Base-by-base conservation (phyloP, 64 coral and sea anemone genomes). In the Stichodactyla helianthus region DNA sequence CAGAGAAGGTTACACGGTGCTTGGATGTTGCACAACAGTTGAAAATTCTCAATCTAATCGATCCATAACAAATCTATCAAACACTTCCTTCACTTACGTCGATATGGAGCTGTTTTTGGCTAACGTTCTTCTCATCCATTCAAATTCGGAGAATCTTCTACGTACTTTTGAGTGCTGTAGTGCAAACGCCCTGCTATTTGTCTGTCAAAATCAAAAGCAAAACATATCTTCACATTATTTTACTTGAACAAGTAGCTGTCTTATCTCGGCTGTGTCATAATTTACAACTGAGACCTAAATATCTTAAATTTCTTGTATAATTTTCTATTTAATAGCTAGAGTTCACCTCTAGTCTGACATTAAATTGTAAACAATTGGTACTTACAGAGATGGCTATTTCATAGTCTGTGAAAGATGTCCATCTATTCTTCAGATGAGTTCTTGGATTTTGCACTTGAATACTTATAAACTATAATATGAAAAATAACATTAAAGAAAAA, bases 141-240 rank as follows among this genome's bases (percentile, higher is more conserved):
- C 83, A 84, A 84, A 55, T 51, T 84, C 83, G 20, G 83, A 84
- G 31, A 58, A 84, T 18, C 83, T 84, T 54, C 83, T 55, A 10
- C 83, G 83, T 62, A 84, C 83, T 53, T 11, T 60, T 58, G 83
- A 84, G 10, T 84, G 44, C 11, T 63, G 54, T 7, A 35, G 44
- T 7, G 53, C 55, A 84, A 84, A 84, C 14, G 54, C n/a, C 59
- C 15, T 84, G 56, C 55, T 84, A 19, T 60, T 84, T 17, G 83
- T 84, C 83, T 84, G 78, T 81, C 16, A 23, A 84, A 18, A 52
- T 6, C 6, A 57, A 54, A 54, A 35, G 50, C 1, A 53, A 51
- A 4, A 54, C 13, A 53, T 18, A 44, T 44, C 35, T 44, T 44
- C 4, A 44, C 35, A 44, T 44, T 44, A 44, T 44, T 44, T 44